Evolutionary conservation across 2,113 vertebrate genomes (phyloP).

Genomic region (Noctilio leporinus): DNA sequence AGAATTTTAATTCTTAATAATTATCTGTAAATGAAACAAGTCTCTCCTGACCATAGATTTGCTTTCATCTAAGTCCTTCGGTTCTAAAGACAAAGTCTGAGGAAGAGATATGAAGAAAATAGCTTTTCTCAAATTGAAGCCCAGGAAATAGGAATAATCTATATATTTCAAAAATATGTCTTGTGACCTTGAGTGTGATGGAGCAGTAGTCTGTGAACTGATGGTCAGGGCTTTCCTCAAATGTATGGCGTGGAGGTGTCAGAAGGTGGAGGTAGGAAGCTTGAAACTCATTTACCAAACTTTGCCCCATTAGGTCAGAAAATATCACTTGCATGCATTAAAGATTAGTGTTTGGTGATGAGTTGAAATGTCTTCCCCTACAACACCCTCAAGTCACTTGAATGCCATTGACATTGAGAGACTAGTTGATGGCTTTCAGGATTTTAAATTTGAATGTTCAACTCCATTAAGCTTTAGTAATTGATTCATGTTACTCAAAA

Average conservation of each 20-base stretch:
- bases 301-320: not conserved
- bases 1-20: conserved; percentile 23
- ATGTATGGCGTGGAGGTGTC: not conserved
- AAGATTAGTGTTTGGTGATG: not conserved
- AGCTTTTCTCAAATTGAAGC: not conserved
- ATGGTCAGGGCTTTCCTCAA: not conserved
- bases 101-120: not conserved
- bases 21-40: not conserved
- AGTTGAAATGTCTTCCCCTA: not conserved
- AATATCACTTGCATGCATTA: not conserved
- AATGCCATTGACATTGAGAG: fast-evolving
- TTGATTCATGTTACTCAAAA: not conserved
- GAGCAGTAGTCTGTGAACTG: not conserved
- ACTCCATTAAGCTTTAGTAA: not conserved
- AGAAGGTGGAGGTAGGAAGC: not conserved
- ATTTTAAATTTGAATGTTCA: not conserved
- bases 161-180: not conserved
- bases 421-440: not conserved
- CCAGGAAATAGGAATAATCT: not conserved
- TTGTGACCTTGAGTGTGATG: not conserved
- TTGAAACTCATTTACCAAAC: not conserved
- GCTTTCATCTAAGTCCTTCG: not conserved
- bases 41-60: not conserved
- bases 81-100: not conserved
- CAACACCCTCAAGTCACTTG: not conserved